phyloP scores from a whole-genome alignment of 2,113 vertebrate species.

The Leuciscus idus region DNA sequence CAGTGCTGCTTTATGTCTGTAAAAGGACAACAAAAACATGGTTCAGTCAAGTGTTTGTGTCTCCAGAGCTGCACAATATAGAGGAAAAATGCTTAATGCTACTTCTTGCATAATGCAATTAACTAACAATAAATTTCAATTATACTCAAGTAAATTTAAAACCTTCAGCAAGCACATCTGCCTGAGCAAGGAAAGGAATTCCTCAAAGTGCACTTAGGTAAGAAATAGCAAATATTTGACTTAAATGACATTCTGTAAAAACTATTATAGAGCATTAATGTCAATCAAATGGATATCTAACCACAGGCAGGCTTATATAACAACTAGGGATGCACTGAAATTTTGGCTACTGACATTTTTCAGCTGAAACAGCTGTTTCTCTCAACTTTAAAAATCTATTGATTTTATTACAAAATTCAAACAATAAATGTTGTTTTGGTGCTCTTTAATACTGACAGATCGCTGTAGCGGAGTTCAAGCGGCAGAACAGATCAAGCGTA shows the following conservation, averaged over 20 bases:
- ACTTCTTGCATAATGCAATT: not conserved
- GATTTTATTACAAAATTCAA: too few species aligned
- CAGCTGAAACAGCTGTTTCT: too few species aligned
- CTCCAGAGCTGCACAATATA: not conserved
- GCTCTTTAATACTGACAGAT: too few species aligned
- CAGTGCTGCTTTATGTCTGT: conserved; percentile 86
- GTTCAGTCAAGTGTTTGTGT: not conserved
- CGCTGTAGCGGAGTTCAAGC: too few species aligned
- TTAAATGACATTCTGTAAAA: not conserved
- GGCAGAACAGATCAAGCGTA: too few species aligned
- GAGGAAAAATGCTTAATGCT: not conserved
- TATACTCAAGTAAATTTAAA: not conserved
- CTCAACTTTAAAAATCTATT: too few species aligned
- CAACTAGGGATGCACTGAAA: too few species aligned
- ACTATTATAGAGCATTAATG: not conserved
- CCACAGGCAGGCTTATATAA: not conserved
- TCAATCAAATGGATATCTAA: not conserved
- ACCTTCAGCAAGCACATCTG: not conserved
- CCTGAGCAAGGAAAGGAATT: not conserved
- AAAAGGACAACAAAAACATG: not conserved
- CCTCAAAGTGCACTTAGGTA: not conserved
- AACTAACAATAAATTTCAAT: not conserved
- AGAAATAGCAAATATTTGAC: not conserved
- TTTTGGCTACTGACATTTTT: too few species aligned
- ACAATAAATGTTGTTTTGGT: too few species aligned